Percentiles rank a stretch among this genome's conserved stretches.
phyloP scores from a whole-genome alignment of 2,113 vertebrate genomes.

The Mystacornis crossleyi region DNA sequence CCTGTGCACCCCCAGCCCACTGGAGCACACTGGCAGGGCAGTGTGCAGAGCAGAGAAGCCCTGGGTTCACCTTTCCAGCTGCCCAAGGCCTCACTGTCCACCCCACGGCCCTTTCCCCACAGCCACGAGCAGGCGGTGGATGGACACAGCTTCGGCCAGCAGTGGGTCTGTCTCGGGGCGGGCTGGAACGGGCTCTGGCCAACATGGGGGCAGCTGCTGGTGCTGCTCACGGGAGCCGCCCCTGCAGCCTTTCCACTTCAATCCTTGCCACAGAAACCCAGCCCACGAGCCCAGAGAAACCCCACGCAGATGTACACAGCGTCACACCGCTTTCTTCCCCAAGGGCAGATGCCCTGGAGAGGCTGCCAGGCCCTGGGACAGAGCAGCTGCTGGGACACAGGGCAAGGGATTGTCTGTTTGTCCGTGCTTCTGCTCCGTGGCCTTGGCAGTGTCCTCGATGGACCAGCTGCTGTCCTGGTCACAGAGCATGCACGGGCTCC shows the following conservation, averaged over 20 bases:
- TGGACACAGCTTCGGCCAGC: not conserved
- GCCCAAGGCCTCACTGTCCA: not conserved
- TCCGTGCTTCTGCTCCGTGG: not conserved
- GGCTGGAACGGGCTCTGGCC: not conserved
- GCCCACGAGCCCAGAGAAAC: not conserved
- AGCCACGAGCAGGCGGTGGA: not conserved
- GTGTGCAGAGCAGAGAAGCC: not conserved
- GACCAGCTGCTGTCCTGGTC: not conserved
- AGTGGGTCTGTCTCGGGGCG: accelerated
- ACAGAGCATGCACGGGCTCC: not conserved
- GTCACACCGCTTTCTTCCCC: not conserved
- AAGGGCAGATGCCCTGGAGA: not conserved
- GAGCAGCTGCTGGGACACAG: not conserved
- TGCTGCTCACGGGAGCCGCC: not conserved
- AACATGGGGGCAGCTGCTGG: not conserved
- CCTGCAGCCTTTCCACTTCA: not conserved
- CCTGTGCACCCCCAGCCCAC: no score
- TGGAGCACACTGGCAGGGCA: not conserved
- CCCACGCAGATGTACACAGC: not conserved
- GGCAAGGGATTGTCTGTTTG: not conserved
- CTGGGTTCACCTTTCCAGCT: not conserved
- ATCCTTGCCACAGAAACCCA: not conserved
- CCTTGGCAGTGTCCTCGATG: not conserved
- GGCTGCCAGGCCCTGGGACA: not conserved
- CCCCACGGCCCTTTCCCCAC: accelerated